Base-by-base conservation (phyloP, 2,888 invertebrate species). In the Bimastos eiseni region DNA sequence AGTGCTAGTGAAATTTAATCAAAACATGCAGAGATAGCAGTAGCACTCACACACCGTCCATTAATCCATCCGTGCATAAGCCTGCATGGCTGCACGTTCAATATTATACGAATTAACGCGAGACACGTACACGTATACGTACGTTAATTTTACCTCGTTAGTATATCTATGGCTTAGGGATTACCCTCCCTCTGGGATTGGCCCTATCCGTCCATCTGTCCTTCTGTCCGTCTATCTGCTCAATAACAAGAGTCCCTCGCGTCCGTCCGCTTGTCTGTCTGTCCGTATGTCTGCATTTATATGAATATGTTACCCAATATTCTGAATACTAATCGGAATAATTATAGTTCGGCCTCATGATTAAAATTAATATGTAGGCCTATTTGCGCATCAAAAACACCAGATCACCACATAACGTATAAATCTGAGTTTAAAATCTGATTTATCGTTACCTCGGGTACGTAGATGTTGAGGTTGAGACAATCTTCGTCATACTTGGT, bases 381-480 rank as follows among this genome's bases (percentile, higher is more conserved):
- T 41, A 55, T 30, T 55, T 55, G 6, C 30, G 24, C 55, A 3
- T 55, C 13, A 55, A 30, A 30, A 3, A 30, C 4, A 24, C 55
- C 30, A 24, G 30, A 24, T 55, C 55, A 55, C 44, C 44, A 4
- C 30, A 55, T 55, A 55, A 30, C 5, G 5, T 55, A 55, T 24
- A 24, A 30, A 55, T 55, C 55, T 55, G 55, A 86, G 2, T 24
- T 89, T 30, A 15, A 44, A 89, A 44, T n/a, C 8, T 24, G 19
- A 44, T 17, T 17, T 15, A 6, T 70, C 30, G n/a, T 70, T 70
- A 92, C 91, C 83, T 88, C 83, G 38, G 92, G 92, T n/a, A 90
- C 34, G 89, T 90, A 91, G 36, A 92, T 90, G 86, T 91, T 92
- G 15, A 92, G 89, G 83, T 90, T 37, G 89, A 92, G 92, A 55